Base-by-base conservation (phyloP, 2,797 vertebrate genomes). In the Paedocypris micromegethes region DNA sequence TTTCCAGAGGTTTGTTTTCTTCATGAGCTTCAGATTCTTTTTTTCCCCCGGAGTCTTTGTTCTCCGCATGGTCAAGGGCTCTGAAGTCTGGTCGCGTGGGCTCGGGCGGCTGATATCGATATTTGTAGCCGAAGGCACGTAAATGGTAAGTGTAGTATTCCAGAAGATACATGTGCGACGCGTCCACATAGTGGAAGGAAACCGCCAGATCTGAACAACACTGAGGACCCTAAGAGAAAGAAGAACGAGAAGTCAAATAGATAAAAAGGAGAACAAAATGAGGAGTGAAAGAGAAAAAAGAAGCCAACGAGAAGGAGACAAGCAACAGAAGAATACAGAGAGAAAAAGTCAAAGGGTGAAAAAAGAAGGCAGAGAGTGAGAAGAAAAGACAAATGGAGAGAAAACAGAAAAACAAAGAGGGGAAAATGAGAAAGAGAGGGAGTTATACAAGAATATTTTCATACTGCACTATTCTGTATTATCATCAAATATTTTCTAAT, bases 121-220 rank as follows among this genome's bases (percentile, higher is more conserved):
- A 82, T 53, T 9, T 81, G 76, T 91, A 91, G 70, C 89, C 88
- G 41, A 90, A 89, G 82, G 91, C 84, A 73, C 82, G 82, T 57
- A 91, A 84, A 81, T 91, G 88, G 74, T 86, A 91, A 6, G 86
- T 80, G 79, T 91, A 90, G 67, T 91, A 90, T 78, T 90, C 89
- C 83, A 89, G 54, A 37, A 79, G 73, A 78, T 90, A 88, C 88
- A 91, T 89, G 8, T 73, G 52, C 2, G 75, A 23, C 1, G 85
- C 52, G 40, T 80, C 78, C 37, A 89, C 80, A n/a, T 91, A 90
- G 79, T 90, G 89, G 82, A 90, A 92, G 66, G 92, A 93, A 74
- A 93, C 82, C 0, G 91, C 86, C 68, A 93, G 50, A 56, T 91
- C 87, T 4, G 91, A 91, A 81, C 88, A 90, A 79, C 89, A 89